phyloP scores from a whole-genome alignment of 2,797 vertebrate species.

The Poeciliopsis infans region DNA sequence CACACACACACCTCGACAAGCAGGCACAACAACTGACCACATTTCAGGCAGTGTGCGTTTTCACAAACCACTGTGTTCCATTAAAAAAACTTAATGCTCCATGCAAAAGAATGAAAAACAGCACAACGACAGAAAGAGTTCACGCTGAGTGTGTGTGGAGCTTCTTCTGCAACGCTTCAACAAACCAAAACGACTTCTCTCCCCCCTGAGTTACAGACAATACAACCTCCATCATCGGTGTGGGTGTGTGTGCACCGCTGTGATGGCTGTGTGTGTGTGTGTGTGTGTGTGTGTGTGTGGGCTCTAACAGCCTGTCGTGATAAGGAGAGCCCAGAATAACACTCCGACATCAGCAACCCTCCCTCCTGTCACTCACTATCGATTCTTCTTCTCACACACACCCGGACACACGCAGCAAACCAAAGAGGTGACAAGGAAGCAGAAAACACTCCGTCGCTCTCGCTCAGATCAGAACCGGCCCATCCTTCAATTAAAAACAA shows the following conservation, averaged over 20 bases:
- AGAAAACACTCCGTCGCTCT: conserved; percentile 21
- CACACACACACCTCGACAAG: conserved; percentile 45
- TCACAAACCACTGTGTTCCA: conserved; percentile 66
- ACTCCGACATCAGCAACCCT: conserved; percentile 72
- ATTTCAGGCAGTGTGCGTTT: conserved; percentile 48
- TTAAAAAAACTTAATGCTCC: conserved; percentile 72
- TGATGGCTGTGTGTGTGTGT: conserved; percentile 27
- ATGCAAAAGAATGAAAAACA: conserved; percentile 68
- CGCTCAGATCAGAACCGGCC: conserved; percentile 8
- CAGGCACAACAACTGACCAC: conserved; percentile 56
- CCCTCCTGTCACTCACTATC: conserved; percentile 72
- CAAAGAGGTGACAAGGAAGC: conserved; percentile 37
- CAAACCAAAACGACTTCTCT: conserved; percentile 64
- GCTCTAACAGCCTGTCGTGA: conserved; percentile 70
- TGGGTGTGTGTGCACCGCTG: conserved; percentile 10
- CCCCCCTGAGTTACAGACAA: conserved; percentile 57
- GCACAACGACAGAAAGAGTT: conserved; percentile 63
- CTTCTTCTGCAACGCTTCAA: conserved; percentile 40
- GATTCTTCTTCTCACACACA: conserved; percentile 38
- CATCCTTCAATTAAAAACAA: not conserved
- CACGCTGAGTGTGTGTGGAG: conserved; percentile 55
- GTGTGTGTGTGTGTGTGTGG: conserved; percentile 46
- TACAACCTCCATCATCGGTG: conserved; percentile 48
- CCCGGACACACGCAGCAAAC: conserved; percentile 23
- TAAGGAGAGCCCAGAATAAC: conserved; percentile 78